phyloP scores from a whole-genome alignment of 2,888 invertebrate genomes.

The Oxyscelio sp. region DNA sequence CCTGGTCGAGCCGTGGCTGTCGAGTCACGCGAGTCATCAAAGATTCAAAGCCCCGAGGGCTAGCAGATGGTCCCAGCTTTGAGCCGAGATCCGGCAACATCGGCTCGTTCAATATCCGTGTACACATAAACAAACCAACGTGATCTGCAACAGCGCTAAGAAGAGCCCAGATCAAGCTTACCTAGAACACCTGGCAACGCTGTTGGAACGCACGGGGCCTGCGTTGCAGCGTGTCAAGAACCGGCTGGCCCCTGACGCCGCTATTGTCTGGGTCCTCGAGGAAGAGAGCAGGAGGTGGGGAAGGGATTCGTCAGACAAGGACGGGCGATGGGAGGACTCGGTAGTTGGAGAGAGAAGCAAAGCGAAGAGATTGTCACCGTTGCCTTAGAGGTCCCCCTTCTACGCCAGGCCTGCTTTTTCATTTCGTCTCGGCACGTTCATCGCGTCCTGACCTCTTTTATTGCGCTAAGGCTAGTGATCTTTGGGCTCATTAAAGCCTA shows the following conservation, averaged over 20 bases:
- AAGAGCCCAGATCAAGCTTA: too few relatives aligned
- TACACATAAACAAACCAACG: slow-evolving; percentile 1
- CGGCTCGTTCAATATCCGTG: slow-evolving; percentile 41
- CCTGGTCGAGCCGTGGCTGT: slow-evolving; percentile 79
- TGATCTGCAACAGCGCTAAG: slow-evolving; percentile 72
- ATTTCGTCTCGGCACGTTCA: slow-evolving; percentile 62
- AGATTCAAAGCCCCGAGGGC: slow-evolving; percentile 87
- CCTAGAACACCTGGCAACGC: too few relatives aligned
- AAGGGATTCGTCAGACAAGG: too few relatives aligned
- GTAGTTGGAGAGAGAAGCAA: slow-evolving; percentile 42
- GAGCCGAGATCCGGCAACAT: slow-evolving; percentile 77
- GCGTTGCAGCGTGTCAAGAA: too few relatives aligned
- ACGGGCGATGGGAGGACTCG: slow-evolving; percentile 40
- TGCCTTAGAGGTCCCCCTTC: slow-evolving; percentile 52
- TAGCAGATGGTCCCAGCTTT: slow-evolving; percentile 86
- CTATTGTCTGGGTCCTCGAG: too few relatives aligned
- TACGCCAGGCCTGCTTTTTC: slow-evolving; percentile 49
- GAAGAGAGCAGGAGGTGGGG: too few relatives aligned
- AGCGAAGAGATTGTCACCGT: slow-evolving; percentile 57
- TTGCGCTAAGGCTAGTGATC: slow-evolving; percentile 65
- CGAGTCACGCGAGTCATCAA: slow-evolving; percentile 88
- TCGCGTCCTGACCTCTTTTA: slow-evolving; percentile 73
- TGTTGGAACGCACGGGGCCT: too few relatives aligned
- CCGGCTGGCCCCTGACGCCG: too few relatives aligned
- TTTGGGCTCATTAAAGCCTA: slow-evolving; percentile 63